phyloP scores from a whole-genome alignment of 2,888 invertebrate genomes.

The Dryadula phaetusa region DNA sequence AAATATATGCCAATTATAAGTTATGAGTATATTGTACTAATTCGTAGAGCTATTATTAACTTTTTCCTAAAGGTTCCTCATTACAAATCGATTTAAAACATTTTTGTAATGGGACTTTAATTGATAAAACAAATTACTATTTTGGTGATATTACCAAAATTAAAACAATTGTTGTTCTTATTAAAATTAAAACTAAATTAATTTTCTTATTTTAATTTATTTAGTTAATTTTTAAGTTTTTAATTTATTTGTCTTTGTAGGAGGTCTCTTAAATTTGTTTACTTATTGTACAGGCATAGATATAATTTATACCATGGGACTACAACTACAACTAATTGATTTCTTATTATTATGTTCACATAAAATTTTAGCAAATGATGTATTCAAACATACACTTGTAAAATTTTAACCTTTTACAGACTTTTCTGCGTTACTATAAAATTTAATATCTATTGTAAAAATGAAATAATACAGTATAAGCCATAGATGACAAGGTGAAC shows the following conservation, averaged over 20 bases:
- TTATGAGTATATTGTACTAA: constrained; percentile 1
- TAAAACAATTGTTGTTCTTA: no score
- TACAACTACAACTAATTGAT: no score
- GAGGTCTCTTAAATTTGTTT: neutral
- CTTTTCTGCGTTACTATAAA: neutral
- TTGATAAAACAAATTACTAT: neutral
- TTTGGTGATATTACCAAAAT: neutral
- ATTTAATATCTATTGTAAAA: neutral
- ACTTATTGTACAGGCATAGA: constrained; percentile 46
- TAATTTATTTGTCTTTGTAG: neutral
- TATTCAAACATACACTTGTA: no score
- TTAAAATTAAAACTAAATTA: no score
- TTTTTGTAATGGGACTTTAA: constrained; percentile 23
- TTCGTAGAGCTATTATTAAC: constrained; percentile 2
- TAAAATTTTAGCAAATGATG: no score
- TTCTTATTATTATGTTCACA: no score
- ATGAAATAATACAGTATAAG: neutral
- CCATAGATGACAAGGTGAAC: no score
- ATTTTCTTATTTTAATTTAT: no score
- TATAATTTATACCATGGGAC: constrained; percentile 11
- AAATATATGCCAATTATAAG: constrained; percentile 16
- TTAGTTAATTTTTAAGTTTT: no score
- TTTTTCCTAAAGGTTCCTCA: constrained; percentile 16
- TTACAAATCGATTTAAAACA: constrained; percentile 19
- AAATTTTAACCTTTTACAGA: neutral